A percentile compares a stretch with the other conserved stretches of the same genome.
These are phyloP conservation scores for Drosophila sproati DNA, from an alignment of 1,140 invertebrate genomes.

Conservation along the genomic window DNA sequence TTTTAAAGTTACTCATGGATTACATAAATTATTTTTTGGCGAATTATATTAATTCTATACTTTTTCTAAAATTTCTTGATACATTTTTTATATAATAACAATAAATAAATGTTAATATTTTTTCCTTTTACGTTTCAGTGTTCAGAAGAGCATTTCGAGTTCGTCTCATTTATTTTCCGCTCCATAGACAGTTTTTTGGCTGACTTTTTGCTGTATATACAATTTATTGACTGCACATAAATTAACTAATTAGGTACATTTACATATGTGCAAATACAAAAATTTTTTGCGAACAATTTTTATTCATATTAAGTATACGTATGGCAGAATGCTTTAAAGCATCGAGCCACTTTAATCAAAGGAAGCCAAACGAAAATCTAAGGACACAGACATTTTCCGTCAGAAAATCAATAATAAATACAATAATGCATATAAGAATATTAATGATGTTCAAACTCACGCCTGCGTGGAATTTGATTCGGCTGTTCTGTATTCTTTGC, in stretches of 20 bases:
- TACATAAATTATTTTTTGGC: background rate
- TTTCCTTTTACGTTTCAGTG: background rate
- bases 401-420: constrained; percentile 75
- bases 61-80: too few relatives aligned
- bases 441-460: constrained; percentile 42
- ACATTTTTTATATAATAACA: background rate
- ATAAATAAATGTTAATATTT: background rate
- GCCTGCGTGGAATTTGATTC: constrained; percentile 64
- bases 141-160: constrained; percentile 1
- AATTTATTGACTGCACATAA: constrained; percentile 57
- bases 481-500: constrained; percentile 13
- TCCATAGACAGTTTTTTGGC: constrained; percentile 17
- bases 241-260: constrained; percentile 69
- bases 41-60: too few relatives aligned
- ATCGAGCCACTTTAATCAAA: constrained; percentile 35
- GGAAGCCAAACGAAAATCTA: constrained; percentile 5
- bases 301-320: constrained; percentile 29
- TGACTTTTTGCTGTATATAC: constrained; percentile 39
- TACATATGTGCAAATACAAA: constrained; percentile 59
- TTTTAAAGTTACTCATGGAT: background rate
- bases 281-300: constrained; percentile 26
- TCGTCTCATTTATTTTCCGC: background rate
- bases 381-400: constrained; percentile 12
- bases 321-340: constrained; percentile 24
- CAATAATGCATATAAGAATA: constrained; percentile 66